Evolutionary conservation across 2,113 vertebrate genomes (phyloP), one percentile per base, ranked within the genome.

Genomic region (Octodon degus): DNA sequence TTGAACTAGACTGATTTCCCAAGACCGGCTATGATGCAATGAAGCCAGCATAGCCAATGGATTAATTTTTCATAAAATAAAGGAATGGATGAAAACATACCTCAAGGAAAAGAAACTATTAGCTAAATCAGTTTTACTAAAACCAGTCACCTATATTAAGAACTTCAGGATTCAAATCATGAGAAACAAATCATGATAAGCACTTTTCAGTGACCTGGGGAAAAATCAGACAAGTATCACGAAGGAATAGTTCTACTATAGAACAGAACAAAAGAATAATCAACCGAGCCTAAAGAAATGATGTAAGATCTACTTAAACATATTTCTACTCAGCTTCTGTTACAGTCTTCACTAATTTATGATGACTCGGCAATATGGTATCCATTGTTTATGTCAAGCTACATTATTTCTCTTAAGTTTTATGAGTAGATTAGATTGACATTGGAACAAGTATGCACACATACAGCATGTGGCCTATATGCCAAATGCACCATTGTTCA

Each of bases 281-380:
- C 94, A 96, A 5, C 32, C 67, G 89, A 94, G 89, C 67, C 94
- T 74, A 94, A 97, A 92, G 94, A 90, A 97, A 74, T 0, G 70
- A 94, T 20, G 1, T 96, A 89, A 76, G 89, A 90, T 80, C 32
- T 83, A 74, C 89, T 34, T 30, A 94, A 93, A 90, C 7, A 93
- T 86, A 43, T 93, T 80, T 90, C 43, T 16, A 77, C 72, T 88
- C 80, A 80, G 74, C 77, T 85, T 55, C 68, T 14, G 58, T 43
- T n/a, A 37, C 67, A 81, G 24, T 80, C 32, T 62, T 25, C 27
- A 50, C 60, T 91, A n/a, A 13, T 10, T 30, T 72, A 22, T 0
- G 17, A 4, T 2, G 50, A 0, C 81, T 68, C 40, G 63, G 58
- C 0, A 0, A 86, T n/a, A 34, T 12, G 25, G 20, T 13, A 70